Base-by-base conservation (phyloP, 2,888 invertebrate genomes). In the Drosophila buzzatii region DNA sequence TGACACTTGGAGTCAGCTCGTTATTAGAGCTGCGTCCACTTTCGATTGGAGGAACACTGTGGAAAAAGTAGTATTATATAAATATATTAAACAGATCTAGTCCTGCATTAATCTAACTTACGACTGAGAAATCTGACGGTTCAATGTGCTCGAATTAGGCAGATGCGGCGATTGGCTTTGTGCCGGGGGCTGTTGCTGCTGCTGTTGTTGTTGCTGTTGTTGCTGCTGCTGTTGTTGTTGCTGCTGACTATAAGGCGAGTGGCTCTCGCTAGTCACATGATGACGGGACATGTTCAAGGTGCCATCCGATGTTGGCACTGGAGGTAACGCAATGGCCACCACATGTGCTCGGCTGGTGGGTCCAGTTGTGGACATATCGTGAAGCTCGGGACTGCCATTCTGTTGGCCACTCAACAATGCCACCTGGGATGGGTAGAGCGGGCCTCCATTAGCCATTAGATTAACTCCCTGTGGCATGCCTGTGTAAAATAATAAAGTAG, bases 11-110 rank as follows among this genome's bases (percentile, higher is more conserved):
- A 62, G 92, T 89, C 18, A 93, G 89, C 71, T 93, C 93, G 33
- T 89, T 91, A 67, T 90, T 92, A 56, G 85, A 71, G 31, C 87
- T 80, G 33, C 93, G 90, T 41, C 90, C 81, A 42, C 83, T 90
- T 89, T 95, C 95, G 89, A 95, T 91, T 73, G 95, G 94, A 81
- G 95, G 94, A 58, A 95, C 94, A 47, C 73, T 71, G 63, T 41
- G 31, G 2, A 45, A 10, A 2, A 33, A 39, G 42, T 14, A n/a
- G 1, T 27, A 2, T 27, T 2, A 27, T 8, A 27, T 10, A 16
- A 12, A 10, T 10, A 16, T n/a, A 49, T 41, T 37, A 5, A 23
- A 23, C 14, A 1, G 9, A 16, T 35, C 12, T 23, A 1, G 9
- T 6, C 7, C 27, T 1, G 2, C 12, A 9, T 18, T n/a, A 16